Evolutionary conservation across 2,888 invertebrate genomes (phyloP).

Genomic region (Melitaea athalia): DNA sequence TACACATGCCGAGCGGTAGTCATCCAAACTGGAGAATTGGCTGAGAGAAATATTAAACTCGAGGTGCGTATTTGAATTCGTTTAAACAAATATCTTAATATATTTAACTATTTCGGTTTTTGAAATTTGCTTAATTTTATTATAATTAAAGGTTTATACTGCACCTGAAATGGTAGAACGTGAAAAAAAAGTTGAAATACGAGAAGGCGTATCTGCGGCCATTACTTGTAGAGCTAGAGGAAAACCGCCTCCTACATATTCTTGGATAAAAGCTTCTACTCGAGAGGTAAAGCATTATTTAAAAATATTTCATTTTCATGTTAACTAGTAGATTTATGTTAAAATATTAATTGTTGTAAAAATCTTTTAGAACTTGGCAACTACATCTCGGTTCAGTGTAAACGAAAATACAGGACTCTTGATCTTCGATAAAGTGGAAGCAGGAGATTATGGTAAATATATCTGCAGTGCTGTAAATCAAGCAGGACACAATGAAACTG

Average conservation of each 20-base stretch:
- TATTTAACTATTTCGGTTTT: background rate
- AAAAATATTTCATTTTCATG: conserved; percentile 1
- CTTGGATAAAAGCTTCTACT: conserved; percentile 90
- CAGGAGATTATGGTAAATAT: conserved; percentile 90
- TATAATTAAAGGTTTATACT: conserved; percentile 83
- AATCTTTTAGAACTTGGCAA: conserved; percentile 84
- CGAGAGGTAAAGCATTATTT: conserved; percentile 72
- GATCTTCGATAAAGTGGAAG: conserved; percentile 87
- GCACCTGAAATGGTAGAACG: conserved; percentile 87
- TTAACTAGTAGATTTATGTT: conserved; percentile 3
- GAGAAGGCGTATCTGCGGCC: conserved; percentile 90
- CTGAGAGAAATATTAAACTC: conserved; percentile 89
- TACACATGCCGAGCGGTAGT: conserved; percentile 95
- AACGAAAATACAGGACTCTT: conserved; percentile 87
- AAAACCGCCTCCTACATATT: conserved; percentile 91
- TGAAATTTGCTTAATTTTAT: background rate
- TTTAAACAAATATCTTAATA: background rate
- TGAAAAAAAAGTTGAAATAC: conserved; percentile 84
- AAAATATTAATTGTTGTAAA: background rate
- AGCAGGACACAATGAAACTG: conserved; percentile 87
- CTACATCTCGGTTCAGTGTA: conserved; percentile 84
- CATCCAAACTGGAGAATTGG: conserved; percentile 89
- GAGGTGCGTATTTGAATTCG: conserved; percentile 77
- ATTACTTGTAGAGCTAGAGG: conserved; percentile 90
- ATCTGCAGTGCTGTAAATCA: conserved; percentile 90